Base-by-base conservation (phyloP, 2,888 invertebrate species). In the Spodoptera littoralis region DNA sequence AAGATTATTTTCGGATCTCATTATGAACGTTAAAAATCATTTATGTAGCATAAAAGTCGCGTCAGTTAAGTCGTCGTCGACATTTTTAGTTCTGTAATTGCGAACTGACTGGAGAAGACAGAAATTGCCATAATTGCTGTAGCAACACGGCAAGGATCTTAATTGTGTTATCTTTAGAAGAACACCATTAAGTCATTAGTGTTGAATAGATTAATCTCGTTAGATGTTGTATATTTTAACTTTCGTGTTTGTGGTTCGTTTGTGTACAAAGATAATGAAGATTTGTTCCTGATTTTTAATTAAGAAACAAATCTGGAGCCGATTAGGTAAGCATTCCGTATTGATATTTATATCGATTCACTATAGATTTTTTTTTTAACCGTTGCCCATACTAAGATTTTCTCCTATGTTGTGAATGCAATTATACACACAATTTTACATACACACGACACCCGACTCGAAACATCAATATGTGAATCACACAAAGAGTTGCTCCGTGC, bases 131-230 rank as follows among this genome's bases (percentile, higher is more conserved):
- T 80, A 79, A 79, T 79, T 76, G 79, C 54, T 63, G 69, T 60
- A 60, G 60, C 68, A 76, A 81, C 79, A 79, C 63, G 73, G 67
- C 71, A 60, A 65, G 43, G 66, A 65, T 52, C 70, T 74, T 72
- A 79, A 79, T 69, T 59, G 57, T 36, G 45, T 79, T 80, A 72
- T 61, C 81, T 66, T 59, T 46, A 71, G 61, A 81, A 79, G 81
- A 79, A 80, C 69, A 65, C 70, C 61, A 80, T 79, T 76, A 81
- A 68, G 77, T 79, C 76, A 65, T 79, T 80, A 79, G 79, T 73
- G 76, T 70, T 76, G 74, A 76, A 80, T 79, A 71, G 73, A 79
- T 80, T 70, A 80, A 80, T 80, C 44, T 65, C 63, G 67, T 79
- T 80, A 72, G 77, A 70, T 72, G 65, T 54, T 50, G 53, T 50